Percentiles rank a stretch among this genome's conserved stretches.
These are phyloP conservation scores for Thomomys bottae DNA, from an alignment of 2,113 vertebrate species.

Conservation along the genomic window DNA sequence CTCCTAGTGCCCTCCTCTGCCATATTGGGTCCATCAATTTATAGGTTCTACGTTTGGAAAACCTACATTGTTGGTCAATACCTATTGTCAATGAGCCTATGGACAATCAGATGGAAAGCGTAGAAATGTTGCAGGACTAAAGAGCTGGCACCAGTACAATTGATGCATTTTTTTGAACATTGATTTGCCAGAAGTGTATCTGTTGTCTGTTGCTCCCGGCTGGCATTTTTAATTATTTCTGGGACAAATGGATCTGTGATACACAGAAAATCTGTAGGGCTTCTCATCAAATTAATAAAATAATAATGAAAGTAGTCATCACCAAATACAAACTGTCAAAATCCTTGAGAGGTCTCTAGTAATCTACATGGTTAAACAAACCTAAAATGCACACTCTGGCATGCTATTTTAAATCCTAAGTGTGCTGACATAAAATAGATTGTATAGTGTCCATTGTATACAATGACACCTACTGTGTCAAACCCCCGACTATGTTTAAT, in stretches of 20 bases:
- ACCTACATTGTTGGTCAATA: slow-evolving; percentile 78
- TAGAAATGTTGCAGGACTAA: slow-evolving; percentile 77
- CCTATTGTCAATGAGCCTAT: slow-evolving; percentile 76
- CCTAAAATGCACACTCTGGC: slow-evolving; percentile 71
- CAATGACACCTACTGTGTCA: slow-evolving; percentile 91
- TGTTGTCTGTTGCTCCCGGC: slow-evolving; percentile 88
- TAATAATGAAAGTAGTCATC: slow-evolving; percentile 88
- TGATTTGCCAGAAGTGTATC: slow-evolving; percentile 88
- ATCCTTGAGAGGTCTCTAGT: slow-evolving; percentile 84
- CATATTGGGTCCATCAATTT: slow-evolving; percentile 79
- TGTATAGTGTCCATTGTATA: slow-evolving; percentile 90
- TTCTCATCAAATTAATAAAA: slow-evolving; percentile 91
- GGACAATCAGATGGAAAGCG: slow-evolving; percentile 78
- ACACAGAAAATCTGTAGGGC: slow-evolving; percentile 87
- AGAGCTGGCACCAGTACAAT: slow-evolving; percentile 84
- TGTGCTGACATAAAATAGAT: slow-evolving; percentile 88
- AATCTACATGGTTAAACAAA: slow-evolving; percentile 83
- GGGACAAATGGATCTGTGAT: slow-evolving; percentile 87
- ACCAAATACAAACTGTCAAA: slow-evolving; percentile 85
- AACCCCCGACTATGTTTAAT: slow-evolving; percentile 92
- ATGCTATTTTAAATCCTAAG: slow-evolving; percentile 80
- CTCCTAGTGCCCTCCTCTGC: slow-evolving; percentile 57
- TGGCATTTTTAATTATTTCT: slow-evolving; percentile 91
- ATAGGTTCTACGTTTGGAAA: slow-evolving; percentile 78
- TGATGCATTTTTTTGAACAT: slow-evolving; percentile 86